Evolutionary conservation across 2,113 vertebrate species (phyloP).

Genomic region (Microtus oregoni): DNA sequence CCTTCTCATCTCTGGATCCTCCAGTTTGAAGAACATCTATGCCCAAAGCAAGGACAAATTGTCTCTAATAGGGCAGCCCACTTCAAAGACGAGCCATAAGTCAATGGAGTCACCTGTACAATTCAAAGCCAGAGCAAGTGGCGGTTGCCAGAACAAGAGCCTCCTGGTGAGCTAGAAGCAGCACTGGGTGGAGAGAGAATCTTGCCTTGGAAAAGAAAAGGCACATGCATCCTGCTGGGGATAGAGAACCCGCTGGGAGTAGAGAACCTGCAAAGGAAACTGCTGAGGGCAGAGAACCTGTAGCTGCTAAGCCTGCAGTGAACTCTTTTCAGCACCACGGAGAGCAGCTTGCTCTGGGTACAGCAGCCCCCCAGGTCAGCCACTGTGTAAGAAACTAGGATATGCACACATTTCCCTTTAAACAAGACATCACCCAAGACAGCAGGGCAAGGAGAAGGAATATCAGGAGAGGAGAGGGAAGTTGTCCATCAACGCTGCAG

Average conservation of each 20-base stretch:
- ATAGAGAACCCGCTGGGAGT: background rate
- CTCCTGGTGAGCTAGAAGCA: background rate
- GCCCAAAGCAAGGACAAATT: constrained; percentile 30
- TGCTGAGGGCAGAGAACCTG: background rate
- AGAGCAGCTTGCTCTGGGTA: constrained; percentile 60
- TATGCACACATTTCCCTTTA: constrained; percentile 71
- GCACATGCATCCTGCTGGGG: background rate
- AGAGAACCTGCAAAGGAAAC: background rate
- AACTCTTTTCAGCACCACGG: constrained; percentile 68
- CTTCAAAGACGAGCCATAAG: background rate
- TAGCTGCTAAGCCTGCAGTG: background rate
- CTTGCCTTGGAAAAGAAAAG: background rate
- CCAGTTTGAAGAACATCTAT: constrained; percentile 28
- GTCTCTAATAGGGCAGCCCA: background rate
- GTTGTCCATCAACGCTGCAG: constrained; percentile 48
- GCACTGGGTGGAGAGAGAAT: background rate
- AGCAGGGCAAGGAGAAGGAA: constrained; percentile 69
- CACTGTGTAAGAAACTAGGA: constrained; percentile 54
- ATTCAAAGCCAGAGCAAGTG: background rate
- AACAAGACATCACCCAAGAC: constrained; percentile 76
- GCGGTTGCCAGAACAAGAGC: background rate
- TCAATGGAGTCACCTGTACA: background rate
- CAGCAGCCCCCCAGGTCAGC: background rate
- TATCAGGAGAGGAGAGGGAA: constrained; percentile 53
- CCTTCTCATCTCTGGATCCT: constrained; percentile 34